These are phyloP conservation scores for Acropora tenuis DNA, from an alignment of 64 coral and sea anemone genomes.

Conservation along the genomic window DNA sequence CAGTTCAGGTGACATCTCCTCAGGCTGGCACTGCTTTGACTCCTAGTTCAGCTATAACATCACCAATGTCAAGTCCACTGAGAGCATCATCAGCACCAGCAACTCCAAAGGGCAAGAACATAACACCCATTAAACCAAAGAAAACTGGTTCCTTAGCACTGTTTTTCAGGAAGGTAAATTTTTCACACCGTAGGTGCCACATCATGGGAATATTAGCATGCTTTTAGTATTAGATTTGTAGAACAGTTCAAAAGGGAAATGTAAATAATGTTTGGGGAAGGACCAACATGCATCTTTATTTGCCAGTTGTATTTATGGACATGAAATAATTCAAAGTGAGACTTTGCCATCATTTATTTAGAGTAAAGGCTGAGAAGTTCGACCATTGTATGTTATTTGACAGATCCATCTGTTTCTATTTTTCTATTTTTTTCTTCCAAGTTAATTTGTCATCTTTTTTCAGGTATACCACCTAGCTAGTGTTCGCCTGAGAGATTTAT, in stretches of 20 bases:
- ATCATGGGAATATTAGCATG: too few species aligned
- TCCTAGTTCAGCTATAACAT: constrained; percentile 29
- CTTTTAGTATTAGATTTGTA: too few species aligned
- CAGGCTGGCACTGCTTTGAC: constrained; percentile 48
- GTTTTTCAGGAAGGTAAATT: constrained; percentile 97
- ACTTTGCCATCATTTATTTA: too few species aligned
- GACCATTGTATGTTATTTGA: too few species aligned
- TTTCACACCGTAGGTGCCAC: too few species aligned
- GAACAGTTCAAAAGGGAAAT: too few species aligned
- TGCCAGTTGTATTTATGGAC: too few species aligned
- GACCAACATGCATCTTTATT: too few species aligned
- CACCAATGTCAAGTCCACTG: constrained; percentile 78
- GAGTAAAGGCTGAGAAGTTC: too few species aligned
- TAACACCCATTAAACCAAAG: constrained; percentile 69
- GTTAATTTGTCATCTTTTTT: neutral
- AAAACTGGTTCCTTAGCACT: constrained; percentile 95
- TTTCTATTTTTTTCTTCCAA: neutral
- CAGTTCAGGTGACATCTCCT: constrained; percentile 82
- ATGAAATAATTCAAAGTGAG: too few species aligned
- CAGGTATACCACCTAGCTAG: constrained; percentile 97
- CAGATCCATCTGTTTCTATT: neutral
- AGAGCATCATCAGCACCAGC: constrained; percentile 68
- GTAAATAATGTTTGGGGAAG: too few species aligned
- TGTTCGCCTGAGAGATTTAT: constrained; percentile 92
- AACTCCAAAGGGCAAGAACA: constrained; percentile 52